Evolutionary conservation across 2,888 invertebrate genomes (phyloP), one percentile per base, ranked within the genome.

Genomic region (Siphlonurus alternatus): DNA sequence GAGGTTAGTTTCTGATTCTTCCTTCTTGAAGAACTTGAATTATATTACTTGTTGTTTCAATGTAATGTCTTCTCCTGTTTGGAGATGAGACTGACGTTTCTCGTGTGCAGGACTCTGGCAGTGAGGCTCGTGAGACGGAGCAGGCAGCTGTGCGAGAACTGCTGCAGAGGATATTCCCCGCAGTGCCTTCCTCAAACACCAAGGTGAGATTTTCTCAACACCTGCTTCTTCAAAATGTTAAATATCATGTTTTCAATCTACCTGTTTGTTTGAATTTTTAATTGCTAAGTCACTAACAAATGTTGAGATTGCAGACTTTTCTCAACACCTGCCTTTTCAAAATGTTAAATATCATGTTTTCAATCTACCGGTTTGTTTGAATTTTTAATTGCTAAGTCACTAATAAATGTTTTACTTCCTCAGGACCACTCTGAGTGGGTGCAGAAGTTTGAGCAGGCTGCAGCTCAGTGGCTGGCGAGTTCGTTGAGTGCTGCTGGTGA

Each of bases 101-200:
- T n/a, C n/a, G n/a, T n/a, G n/a, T 38, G 15, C 38, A 38, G 38
- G 15, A 38, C 15, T 38, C 25, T 23, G 59, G 60, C 59, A 69
- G 68, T 59, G 76, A 76, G 68, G 70, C 76, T 19, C 74, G 72
- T 67, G 61, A 67, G 53, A 76, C 77, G 66, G 78, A 79, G 68
- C 77, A 78, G 68, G 72, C 75, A 53, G 71, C 71, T 22, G 77
- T 77, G 24, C 78, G 77, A 66, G 78, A 81, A 67, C 80, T 84
- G n/a, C 74, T 85, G 66, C 80, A 82, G 69, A 78, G 83, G 68
- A 79, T 86, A 71, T 85, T 86, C 75, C 81, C 79, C 2, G 82
- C 83, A 68, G 78, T 85, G 51, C 72, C 56, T 25, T 64, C 69
- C 15, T 64, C 67, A 63, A 66, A 67, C n/a, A 53, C 63, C 25